Conservation (phyloP, 2,113 vertebrate genomes). For the Glareola pratincola region DNA sequence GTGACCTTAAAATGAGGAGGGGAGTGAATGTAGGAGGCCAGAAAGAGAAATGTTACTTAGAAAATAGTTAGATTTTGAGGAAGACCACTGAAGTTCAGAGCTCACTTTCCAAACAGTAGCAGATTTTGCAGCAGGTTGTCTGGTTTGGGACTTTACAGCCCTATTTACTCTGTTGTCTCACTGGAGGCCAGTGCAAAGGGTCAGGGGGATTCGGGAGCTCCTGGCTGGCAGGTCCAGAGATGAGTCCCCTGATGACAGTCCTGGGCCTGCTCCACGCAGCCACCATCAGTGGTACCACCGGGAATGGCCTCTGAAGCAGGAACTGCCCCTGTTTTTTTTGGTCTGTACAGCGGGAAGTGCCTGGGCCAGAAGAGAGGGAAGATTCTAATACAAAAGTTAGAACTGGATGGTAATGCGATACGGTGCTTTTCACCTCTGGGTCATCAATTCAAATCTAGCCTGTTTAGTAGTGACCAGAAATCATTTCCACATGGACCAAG, state of each 20-base stretch:
- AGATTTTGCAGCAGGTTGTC: neutral
- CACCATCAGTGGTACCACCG: neutral
- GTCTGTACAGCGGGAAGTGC: rapidly evolving
- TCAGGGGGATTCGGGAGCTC: neutral
- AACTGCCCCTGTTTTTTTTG: neutral
- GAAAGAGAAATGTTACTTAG: neutral
- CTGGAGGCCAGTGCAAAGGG: neutral
- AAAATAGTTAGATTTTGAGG: neutral
- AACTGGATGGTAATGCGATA: conserved; percentile 31
- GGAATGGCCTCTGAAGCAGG: neutral
- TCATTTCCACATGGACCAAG: conserved; percentile 42
- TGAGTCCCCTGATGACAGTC: neutral
- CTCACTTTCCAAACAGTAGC: neutral
- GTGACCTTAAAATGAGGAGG: neutral
- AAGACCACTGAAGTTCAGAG: neutral
- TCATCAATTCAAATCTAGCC: conserved; percentile 24
- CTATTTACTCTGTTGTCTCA: neutral
- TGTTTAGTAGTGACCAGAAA: conserved; percentile 28
- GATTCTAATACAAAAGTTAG: neutral
- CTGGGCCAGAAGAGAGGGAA: neutral
- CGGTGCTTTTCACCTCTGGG: conserved; percentile 19
- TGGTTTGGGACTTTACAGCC: neutral
- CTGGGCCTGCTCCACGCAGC: neutral
- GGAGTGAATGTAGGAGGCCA: neutral
- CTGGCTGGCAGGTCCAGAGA: neutral